Base-by-base conservation (phyloP, 2,888 invertebrate genomes). In the Perdita meconis region DNA sequence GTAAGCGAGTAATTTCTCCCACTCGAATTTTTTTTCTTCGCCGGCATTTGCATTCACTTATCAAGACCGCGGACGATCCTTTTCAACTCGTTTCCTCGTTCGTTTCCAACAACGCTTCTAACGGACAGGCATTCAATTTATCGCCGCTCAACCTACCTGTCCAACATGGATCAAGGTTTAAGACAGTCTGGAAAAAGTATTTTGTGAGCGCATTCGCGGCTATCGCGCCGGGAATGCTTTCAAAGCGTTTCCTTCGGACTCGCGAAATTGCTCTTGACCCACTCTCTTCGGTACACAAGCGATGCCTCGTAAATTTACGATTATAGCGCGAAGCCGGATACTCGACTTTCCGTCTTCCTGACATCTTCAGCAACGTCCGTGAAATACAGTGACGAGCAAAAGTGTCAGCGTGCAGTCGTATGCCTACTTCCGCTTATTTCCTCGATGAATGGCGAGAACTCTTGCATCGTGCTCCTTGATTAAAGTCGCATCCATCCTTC, bases 251-350 rank as follows among this genome's bases (percentile, higher is more conserved):
- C 65, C 70, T 68, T 61, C 53, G 64, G 61, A 66, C 57, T 44
- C 55, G 63, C 55, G 53, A 65, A 69, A 66, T 76, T 36, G 64
- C 70, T 72, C 75, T 78, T 78, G 75, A 81, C 81, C 80, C 70
- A 77, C 77, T 80, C 79, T 79, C 66, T 56, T 34, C 57, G 61
- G 50, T 66, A 53, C 68, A 57, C 60, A n/a, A 69, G 57, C 71
- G 68, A 80, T 53, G 70, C 6, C 57, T 78, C 66, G 57, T 51
- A 63, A 73, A 77, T 77, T 77, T 81, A 76, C 59, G 80, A 72
- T 72, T 59, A 50, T 53, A 36, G 12, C 69, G 61, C 30, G 63
- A n/a, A 80, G 63, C 68, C 75, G 75, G 80, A 81, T 75, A 66
- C 55, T 30, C 56, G 56, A 40, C 36, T 60, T 65, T 61, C 60